Evolutionary conservation across 2,797 vertebrate species (phyloP), one percentile per base, ranked within the genome.

Genomic region (Sciurus vulgaris): DNA sequence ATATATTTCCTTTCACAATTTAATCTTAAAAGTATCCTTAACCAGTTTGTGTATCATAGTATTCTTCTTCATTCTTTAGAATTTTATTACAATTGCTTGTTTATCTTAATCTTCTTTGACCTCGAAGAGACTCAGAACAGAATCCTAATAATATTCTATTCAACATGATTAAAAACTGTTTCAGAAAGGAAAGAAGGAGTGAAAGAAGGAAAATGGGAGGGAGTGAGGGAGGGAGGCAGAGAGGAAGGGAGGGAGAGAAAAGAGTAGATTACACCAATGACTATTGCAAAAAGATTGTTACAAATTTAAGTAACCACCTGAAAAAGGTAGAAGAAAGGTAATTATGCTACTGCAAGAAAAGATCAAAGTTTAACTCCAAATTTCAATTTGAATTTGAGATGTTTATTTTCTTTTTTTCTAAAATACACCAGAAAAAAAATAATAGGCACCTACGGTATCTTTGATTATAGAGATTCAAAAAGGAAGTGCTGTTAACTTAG

Each of bases 381-480:
- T 67, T 96, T 95, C 30, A 96, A 89, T 54, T 51, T 72, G 56
- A 79, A 74, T 49, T 72, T 91, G 24, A 89, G 26, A 61, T 65
- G 1, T 86, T 90, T 54, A 13, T 78, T 87, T 91, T 89, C 72
- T 86, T 86, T 90, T 93, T 20, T 67, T 94, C 49, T 63, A 92
- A 89, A 95, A 89, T 84, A 14, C 13, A 85, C 11, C 51, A 93
- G 86, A 44, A 90, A 49, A 90, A 49, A 95, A 94, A 89, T 69
- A 28, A 38, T 67, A 72, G 7, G 44, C 33, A 49, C 30, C 5
- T 69, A 47, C 2, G 24, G 61, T 94, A 84, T 28, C 24, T 72
- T 86, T 70, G 41, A 91, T 79, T 93, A 96, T 28, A 92, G 10
- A 69, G 63, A 88, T 47, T 6, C 69, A 88, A 91, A 84, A 28